Base-by-base conservation (phyloP, 1,140 invertebrate species). In the Dreissena rostriformis region DNA sequence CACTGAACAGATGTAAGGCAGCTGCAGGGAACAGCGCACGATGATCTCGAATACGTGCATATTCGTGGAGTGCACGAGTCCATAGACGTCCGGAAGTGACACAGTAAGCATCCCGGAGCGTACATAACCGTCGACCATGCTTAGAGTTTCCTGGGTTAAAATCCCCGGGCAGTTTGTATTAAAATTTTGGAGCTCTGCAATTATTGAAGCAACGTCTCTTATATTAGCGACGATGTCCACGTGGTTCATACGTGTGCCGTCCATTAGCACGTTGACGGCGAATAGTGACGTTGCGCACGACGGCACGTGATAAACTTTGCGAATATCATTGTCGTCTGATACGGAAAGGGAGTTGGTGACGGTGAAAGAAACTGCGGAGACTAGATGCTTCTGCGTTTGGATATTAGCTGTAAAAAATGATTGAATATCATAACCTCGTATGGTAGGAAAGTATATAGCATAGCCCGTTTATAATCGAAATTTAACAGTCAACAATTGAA, bases 231-330 rank as follows among this genome's bases (percentile, higher is more conserved):
- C 17, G 39, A 72, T 72, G 28, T 53, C 26, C 10, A 82, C 71
- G 22, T 29, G 53, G 63, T 82, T 71, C 80, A 82, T 82, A 53
- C 75, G 80, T 17, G 80, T 74, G n/a, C 67, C 52, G 22, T 82
- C 80, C 29, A 39, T 65, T 24, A 26, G 49, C 49, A 82, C 57
- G 55, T 74, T 82, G 1, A 75, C 68, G 6, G 4, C 28, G 51
- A 82, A 68, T 26, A 26, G 17, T 15, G 14, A 53, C 0, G 55
- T 71, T 10, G 80, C 49, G 55, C 80, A 82, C 0, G 71, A 75
- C n/a, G 57, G 72, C 10, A 49, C 67, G 28, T 65, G 53, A 28
- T 82, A 82, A 12, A 82, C 75, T 8, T 17, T 26, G 10, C 71
- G 17, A 29, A 82, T 68, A 49, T 67, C 49, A 24, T 53, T 68